Evolutionary conservation across 53 echinoderm and acorn worm species (phyloP).

Genomic region (Pentamera pediparva): DNA sequence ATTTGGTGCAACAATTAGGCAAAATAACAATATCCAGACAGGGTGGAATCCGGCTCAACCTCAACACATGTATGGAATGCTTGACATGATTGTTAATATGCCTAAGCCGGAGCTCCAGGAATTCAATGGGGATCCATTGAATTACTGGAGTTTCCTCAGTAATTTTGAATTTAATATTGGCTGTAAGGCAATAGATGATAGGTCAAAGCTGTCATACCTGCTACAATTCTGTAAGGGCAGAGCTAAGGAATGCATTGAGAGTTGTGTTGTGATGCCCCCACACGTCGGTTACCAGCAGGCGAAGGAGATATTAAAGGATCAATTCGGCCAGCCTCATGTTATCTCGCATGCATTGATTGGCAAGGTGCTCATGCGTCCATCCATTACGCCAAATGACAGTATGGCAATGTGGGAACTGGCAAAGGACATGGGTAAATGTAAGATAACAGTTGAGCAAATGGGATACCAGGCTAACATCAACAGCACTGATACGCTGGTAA

Average conservation of each 20-base stretch:
- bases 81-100: constrained; percentile 29
- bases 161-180: constrained; percentile 39
- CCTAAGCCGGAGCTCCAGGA: constrained; percentile 47
- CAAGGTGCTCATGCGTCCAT: constrained; percentile 28
- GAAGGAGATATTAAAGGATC: constrained; percentile 23
- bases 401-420: constrained; percentile 37
- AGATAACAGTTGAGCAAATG: constrained; percentile 24
- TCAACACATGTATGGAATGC: not conserved
- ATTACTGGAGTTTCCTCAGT: constrained; percentile 33
- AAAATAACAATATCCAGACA: too few species aligned
- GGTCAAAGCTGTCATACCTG: constrained; percentile 21
- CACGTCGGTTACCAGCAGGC: constrained; percentile 17
- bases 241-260: constrained; percentile 34
- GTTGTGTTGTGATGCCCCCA: constrained; percentile 34
- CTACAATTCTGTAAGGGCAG: constrained; percentile 45
- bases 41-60: not conserved
- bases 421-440: constrained; percentile 37
- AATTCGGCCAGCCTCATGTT: constrained; percentile 41
- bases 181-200: not conserved
- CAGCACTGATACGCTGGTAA: constrained; percentile 4
- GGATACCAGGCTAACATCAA: constrained; percentile 32
- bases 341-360: constrained; percentile 8
- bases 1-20: too few species aligned
- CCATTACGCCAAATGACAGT: constrained; percentile 40
- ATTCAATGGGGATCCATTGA: constrained; percentile 42